Evolutionary conservation across 2,113 vertebrate genomes (phyloP).

Genomic region (Willisornis vidua): DNA sequence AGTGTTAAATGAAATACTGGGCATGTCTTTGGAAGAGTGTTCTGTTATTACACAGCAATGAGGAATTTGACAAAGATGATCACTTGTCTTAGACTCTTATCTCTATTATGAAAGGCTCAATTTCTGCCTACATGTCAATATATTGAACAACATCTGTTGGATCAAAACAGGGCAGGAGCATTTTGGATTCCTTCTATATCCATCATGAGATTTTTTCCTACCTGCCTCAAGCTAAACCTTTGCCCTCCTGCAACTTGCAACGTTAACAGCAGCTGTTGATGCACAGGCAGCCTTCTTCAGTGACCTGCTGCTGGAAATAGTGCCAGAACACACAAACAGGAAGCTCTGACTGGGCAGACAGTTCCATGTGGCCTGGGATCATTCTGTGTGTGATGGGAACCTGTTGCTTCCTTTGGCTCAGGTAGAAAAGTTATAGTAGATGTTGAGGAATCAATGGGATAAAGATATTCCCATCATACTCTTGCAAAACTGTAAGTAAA

Average conservation of each 20-base stretch:
- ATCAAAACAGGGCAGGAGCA: neutral
- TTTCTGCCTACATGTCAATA: neutral
- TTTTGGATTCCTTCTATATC: neutral
- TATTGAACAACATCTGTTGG: neutral
- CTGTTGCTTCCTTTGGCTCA: neutral
- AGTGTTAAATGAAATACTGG: neutral
- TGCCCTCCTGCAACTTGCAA: neutral
- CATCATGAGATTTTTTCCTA: neutral
- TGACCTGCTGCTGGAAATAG: neutral
- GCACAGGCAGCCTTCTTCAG: neutral
- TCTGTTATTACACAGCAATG: neutral
- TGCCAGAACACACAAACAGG: neutral
- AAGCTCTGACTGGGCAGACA: neutral
- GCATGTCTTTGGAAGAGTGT: neutral
- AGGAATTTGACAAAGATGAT: neutral
- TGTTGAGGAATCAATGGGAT: neutral
- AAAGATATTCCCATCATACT: neutral
- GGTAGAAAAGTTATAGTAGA: neutral
- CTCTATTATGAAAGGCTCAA: neutral
- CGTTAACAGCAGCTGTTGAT: neutral
- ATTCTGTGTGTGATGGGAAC: neutral
- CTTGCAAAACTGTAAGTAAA: neutral
- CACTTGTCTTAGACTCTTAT: neutral
- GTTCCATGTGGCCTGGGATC: neutral
- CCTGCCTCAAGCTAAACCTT: neutral